phyloP scores from a whole-genome alignment of 2,113 vertebrate species.

The Emydura subglobosa region DNA sequence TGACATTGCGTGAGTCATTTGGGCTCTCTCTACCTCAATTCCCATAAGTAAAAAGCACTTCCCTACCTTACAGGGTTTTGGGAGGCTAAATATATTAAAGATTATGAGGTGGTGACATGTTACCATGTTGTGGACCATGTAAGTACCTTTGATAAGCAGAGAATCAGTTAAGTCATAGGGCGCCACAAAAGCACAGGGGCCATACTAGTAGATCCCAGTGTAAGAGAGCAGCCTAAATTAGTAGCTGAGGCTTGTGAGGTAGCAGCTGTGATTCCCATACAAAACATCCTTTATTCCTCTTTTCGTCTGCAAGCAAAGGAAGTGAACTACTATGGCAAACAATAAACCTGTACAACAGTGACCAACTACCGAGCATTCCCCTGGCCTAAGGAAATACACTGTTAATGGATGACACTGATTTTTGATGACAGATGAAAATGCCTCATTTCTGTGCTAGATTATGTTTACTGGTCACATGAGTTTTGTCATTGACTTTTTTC shows the following conservation, averaged over 20 bases:
- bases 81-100: too few relatives aligned
- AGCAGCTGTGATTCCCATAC: neutral
- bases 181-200: too few relatives aligned
- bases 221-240: neutral
- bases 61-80: too few relatives aligned
- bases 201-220: neutral
- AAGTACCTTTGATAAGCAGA: too few relatives aligned
- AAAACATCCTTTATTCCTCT: neutral
- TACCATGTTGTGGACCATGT: too few relatives aligned
- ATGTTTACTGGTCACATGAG: neutral
- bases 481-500: neutral
- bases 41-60: too few relatives aligned
- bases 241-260: neutral
- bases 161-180: too few relatives aligned
- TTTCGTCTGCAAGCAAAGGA: neutral
- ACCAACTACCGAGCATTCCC: neutral
- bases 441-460: neutral
- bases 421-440: conserved; percentile 2
- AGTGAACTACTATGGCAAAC: neutral
- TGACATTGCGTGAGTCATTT: too few relatives aligned
- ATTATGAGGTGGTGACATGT: too few relatives aligned
- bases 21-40: too few relatives aligned
- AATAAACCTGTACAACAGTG: neutral
- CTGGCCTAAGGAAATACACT: neutral
- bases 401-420: neutral